phyloP scores from a whole-genome alignment of 1,140 invertebrate genomes.

The Listronotus oregonensis region DNA sequence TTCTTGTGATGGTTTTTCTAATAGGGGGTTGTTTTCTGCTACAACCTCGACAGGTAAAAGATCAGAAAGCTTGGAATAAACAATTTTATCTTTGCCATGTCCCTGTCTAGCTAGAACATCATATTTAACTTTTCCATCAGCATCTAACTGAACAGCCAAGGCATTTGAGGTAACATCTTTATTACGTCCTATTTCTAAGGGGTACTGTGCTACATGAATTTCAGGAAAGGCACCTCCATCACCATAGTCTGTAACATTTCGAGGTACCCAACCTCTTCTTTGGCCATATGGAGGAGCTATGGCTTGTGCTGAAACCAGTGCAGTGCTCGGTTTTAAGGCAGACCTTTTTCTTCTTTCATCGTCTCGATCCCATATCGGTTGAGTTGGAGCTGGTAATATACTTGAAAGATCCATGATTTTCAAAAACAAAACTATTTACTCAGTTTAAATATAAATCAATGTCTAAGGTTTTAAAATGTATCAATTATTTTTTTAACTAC shows the following conservation, averaged over 20 bases:
- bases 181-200: constrained; percentile 82
- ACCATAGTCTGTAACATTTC: constrained; percentile 81
- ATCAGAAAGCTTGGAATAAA: constrained; percentile 95
- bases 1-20: constrained; percentile 87
- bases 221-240: constrained; percentile 99
- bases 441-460: too few relatives aligned
- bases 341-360: constrained; percentile 75
- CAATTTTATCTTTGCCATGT: constrained; percentile 95
- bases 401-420: constrained; percentile 57
- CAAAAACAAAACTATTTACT: too few relatives aligned
- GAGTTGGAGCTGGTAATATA: constrained; percentile 81
- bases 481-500: too few relatives aligned
- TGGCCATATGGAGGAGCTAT: constrained; percentile 96
- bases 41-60: constrained; percentile 91
- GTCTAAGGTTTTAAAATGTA: too few relatives aligned
- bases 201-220: constrained; percentile 96
- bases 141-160: constrained; percentile 91
- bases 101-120: constrained; percentile 95
- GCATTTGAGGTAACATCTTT: constrained; percentile 85
- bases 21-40: constrained; percentile 85
- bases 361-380: constrained; percentile 85
- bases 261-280: constrained; percentile 92
- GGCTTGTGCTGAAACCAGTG: constrained; percentile 79
- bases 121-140: constrained; percentile 94
- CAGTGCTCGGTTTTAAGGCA: constrained; percentile 65